These are phyloP conservation scores for Sebastes fasciatus DNA, from an alignment of 2,113 vertebrate species.

Conservation along the genomic window DNA sequence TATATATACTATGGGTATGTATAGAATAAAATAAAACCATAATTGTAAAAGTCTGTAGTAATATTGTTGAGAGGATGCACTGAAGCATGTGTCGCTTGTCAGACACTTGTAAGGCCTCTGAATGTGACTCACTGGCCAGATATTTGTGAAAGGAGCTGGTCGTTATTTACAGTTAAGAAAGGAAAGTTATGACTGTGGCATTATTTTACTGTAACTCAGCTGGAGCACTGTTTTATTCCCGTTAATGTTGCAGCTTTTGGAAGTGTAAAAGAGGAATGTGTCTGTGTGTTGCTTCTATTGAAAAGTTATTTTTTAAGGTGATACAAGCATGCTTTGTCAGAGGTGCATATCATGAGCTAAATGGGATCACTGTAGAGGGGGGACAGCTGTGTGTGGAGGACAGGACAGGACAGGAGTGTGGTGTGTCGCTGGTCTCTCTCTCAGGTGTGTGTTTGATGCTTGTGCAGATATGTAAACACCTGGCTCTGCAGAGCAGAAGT, in stretches of 20 bases:
- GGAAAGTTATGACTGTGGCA: not conserved
- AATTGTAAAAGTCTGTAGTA: not conserved
- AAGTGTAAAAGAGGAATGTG: not conserved
- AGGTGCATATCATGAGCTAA: not conserved
- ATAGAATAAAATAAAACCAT: not conserved
- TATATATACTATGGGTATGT: slow-evolving; percentile 7
- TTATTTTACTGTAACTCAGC: not conserved
- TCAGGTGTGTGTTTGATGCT: slow-evolving; percentile 3
- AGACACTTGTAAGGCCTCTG: slow-evolving; percentile 13
- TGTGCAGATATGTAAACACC: not conserved
- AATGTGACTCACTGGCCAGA: not conserved
- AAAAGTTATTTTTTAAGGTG: not conserved
- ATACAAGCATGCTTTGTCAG: not conserved
- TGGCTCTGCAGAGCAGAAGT: not conserved
- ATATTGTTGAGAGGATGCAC: not conserved
- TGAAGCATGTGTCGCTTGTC: not conserved
- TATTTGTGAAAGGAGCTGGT: not conserved
- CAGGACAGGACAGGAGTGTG: not conserved
- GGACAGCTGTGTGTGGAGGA: slow-evolving; percentile 12
- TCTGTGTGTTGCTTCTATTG: not conserved
- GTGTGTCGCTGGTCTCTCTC: not conserved
- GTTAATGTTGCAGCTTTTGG: not conserved
- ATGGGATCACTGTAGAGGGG: not conserved
- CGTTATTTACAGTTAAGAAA: not conserved
- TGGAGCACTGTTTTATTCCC: too few relatives aligned